These are phyloP conservation scores for Betta splendens DNA, from an alignment of 2,797 vertebrate species.

Conservation along the genomic window DNA sequence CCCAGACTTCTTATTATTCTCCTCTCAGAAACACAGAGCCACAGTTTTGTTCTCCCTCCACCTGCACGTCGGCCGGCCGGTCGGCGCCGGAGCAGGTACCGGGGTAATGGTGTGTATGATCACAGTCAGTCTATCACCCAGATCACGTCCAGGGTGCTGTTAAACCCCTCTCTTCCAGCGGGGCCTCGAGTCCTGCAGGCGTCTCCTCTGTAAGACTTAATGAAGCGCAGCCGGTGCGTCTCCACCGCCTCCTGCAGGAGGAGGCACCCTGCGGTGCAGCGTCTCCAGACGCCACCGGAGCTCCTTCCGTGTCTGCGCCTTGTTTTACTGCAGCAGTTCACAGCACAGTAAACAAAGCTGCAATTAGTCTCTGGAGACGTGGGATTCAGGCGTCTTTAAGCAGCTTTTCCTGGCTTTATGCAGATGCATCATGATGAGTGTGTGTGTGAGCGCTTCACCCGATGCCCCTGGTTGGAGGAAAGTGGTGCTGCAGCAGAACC, in stretches of 20 bases:
- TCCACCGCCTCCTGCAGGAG: slow-evolving; percentile 24
- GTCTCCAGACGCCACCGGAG: slow-evolving; percentile 16
- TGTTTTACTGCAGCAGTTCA: slow-evolving; percentile 20
- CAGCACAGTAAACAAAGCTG: slow-evolving; percentile 8
- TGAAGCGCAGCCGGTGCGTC: slow-evolving; percentile 52
- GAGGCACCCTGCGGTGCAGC: slow-evolving; percentile 37
- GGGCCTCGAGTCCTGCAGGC: slow-evolving; percentile 32
- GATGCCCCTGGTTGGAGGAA: slow-evolving; percentile 38
- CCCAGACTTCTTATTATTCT: slow-evolving; percentile 4
- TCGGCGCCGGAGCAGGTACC: slow-evolving; percentile 16
- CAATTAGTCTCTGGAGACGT: slow-evolving; percentile 26
- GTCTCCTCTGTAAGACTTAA: slow-evolving; percentile 49
- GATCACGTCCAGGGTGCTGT: slow-evolving; percentile 28
- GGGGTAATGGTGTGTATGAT: slow-evolving; percentile 32
- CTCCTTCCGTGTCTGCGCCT: slow-evolving; percentile 9
- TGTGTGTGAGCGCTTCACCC: slow-evolving; percentile 38
- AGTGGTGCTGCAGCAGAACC: slow-evolving; percentile 36
- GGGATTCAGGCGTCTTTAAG: slow-evolving; percentile 44
- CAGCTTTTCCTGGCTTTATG: slow-evolving; percentile 33
- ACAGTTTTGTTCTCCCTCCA: not conserved
- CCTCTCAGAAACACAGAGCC: slow-evolving; percentile 13
- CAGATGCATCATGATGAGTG: slow-evolving; percentile 21
- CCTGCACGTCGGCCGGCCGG: slow-evolving; percentile 1
- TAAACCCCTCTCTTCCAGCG: slow-evolving; percentile 15
- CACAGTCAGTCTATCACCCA: slow-evolving; percentile 10